phyloP scores from a whole-genome alignment of 2,888 invertebrate species.

The Nowickia ferox region DNA sequence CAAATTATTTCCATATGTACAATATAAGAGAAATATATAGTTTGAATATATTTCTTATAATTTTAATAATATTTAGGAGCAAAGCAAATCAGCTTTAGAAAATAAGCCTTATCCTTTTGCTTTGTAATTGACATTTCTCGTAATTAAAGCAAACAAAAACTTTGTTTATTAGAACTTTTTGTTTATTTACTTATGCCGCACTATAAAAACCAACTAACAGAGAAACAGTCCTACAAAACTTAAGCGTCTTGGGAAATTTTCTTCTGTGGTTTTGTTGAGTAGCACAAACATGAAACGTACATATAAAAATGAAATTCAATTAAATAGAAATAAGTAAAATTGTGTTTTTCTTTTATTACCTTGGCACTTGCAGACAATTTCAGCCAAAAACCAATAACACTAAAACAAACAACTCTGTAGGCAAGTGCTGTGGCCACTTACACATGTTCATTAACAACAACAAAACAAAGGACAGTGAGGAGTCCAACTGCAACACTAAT shows the following conservation, averaged over 20 bases:
- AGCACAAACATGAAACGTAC: neutral
- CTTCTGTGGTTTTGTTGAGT: conserved; percentile 14
- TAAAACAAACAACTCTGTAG: conserved; percentile 9
- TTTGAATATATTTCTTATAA: neutral
- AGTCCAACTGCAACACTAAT: neutral
- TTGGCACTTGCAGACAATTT: conserved; percentile 29
- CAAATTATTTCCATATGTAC: too few species aligned
- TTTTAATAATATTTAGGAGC: neutral
- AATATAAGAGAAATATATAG: neutral
- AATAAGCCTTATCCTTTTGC: neutral
- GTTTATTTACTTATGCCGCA: neutral
- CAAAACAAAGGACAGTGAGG: neutral
- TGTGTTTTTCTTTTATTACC: conserved; percentile 60
- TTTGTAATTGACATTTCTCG: neutral
- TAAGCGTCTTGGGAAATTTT: conserved; percentile 22
- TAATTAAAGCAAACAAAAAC: neutral
- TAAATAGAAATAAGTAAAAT: conserved; percentile 67
- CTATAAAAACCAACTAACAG: neutral
- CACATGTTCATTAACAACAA: neutral
- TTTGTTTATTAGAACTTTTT: neutral
- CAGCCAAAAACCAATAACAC: conserved; percentile 50
- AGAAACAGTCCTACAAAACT: neutral
- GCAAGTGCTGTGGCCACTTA: neutral
- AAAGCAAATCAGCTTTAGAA: neutral
- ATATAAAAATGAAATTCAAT: conserved; percentile 63